Percentiles rank a stretch among this genome's conserved stretches.
Evolutionary conservation across 1,140 invertebrate genomes (phyloP).

Genomic region (Harpegnathos saltator): DNA sequence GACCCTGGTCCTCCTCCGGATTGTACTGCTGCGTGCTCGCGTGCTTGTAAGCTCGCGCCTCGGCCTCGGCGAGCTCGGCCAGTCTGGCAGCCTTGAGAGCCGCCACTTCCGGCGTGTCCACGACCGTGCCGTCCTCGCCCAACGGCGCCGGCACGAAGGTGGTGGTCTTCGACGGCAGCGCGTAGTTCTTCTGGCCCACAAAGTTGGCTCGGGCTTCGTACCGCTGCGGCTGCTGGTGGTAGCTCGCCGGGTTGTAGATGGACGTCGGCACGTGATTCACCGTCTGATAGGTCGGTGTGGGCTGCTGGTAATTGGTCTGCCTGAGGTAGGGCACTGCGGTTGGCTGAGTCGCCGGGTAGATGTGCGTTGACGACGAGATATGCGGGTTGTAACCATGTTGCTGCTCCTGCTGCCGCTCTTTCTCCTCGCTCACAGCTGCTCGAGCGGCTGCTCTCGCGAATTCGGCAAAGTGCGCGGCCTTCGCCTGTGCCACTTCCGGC

Average conservation of each 20-base stretch:
- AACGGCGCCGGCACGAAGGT: slow-evolving; percentile 86
- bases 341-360: slow-evolving; percentile 44
- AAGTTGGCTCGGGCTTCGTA: slow-evolving; percentile 73
- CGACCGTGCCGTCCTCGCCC: slow-evolving; percentile 86
- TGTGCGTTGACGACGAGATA: slow-evolving; percentile 39
- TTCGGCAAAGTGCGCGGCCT: slow-evolving; percentile 85
- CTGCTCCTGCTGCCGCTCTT: slow-evolving; percentile 30
- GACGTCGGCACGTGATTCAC: slow-evolving; percentile 43
- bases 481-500: slow-evolving; percentile 86
- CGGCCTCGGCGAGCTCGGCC: slow-evolving; percentile 83
- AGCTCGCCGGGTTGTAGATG: slow-evolving; percentile 35
- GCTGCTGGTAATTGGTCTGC: slow-evolving; percentile 46
- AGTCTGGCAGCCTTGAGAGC: slow-evolving; percentile 85
- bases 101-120: slow-evolving; percentile 88
- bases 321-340: slow-evolving; percentile 43
- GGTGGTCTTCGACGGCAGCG: slow-evolving; percentile 62
- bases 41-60: slow-evolving; percentile 86
- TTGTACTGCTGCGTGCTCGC: slow-evolving; percentile 80
- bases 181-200: slow-evolving; percentile 72
- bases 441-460: slow-evolving; percentile 83
- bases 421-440: slow-evolving; percentile 76
- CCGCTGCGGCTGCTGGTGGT: slow-evolving; percentile 69
- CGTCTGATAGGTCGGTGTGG: slow-evolving; percentile 49
- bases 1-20: slow-evolving; percentile 74
- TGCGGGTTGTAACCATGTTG: slow-evolving; percentile 19